Evolutionary conservation across 2,113 vertebrate genomes (phyloP).

Genomic region (Lagopus muta): DNA sequence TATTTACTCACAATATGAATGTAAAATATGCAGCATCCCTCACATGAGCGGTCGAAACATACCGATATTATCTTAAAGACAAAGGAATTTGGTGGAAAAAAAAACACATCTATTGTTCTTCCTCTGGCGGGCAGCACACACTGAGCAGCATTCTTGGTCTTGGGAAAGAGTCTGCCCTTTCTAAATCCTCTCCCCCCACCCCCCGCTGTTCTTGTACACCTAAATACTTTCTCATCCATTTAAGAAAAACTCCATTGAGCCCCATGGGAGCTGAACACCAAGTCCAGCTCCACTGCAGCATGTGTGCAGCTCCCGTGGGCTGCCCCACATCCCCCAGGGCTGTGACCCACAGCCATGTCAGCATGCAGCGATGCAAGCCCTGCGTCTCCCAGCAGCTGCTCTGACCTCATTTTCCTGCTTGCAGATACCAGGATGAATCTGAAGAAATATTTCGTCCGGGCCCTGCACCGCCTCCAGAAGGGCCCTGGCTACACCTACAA

Average conservation of each 20-base stretch:
- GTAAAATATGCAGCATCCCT: constrained; percentile 59
- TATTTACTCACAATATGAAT: constrained; percentile 44
- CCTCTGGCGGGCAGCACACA: not conserved
- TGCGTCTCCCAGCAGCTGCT: not conserved
- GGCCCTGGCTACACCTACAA: constrained; percentile 84
- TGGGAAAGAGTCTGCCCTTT: not conserved
- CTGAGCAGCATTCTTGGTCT: not conserved
- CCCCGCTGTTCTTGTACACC: fast-evolving
- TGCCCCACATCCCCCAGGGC: not conserved
- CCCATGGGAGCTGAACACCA: too few relatives aligned
- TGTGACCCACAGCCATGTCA: fast-evolving
- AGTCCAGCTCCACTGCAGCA: too few relatives aligned
- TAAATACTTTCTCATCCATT: not conserved
- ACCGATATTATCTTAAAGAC: constrained; percentile 65
- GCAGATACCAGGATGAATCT: constrained; percentile 69
- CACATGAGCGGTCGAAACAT: not conserved
- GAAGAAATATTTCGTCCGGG: constrained; percentile 75
- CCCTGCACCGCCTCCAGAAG: constrained; percentile 84
- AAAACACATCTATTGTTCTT: not conserved
- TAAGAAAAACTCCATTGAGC: too few relatives aligned
- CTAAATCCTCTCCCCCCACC: not conserved
- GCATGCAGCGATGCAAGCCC: fast-evolving
- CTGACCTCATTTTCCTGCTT: fast-evolving
- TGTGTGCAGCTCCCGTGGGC: not conserved
- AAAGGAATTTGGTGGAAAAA: constrained; percentile 50